Base-by-base conservation (phyloP, 2,888 invertebrate genomes). In the Megalurothrips usitatus region DNA sequence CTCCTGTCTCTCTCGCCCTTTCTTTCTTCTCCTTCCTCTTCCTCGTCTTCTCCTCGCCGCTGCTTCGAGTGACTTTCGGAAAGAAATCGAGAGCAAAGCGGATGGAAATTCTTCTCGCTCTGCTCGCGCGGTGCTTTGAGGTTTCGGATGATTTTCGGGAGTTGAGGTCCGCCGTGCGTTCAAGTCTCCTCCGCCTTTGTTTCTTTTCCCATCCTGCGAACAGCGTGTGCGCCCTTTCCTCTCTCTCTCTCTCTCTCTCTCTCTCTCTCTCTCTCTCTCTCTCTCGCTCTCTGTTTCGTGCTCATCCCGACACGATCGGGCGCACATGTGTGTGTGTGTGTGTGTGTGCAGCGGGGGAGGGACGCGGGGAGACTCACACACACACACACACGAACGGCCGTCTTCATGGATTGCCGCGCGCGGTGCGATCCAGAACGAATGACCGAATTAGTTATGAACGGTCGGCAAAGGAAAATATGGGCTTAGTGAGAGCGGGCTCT, bases 381-480 rank as follows among this genome's bases (percentile, higher is more conserved):
- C 34, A 43, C 34, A 43, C 34, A 43, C 34, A 43, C 34, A 43
- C 2, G 34, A 43, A 43, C 34, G 34, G 34, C 34, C 34, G 34
- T 43, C 2, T 43, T 4, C 34, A 43, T 43, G n/a, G 58, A 58
- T 58, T 58, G 58, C 58, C 23, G 26, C 68, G 23, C 68, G 12
- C 68, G 68, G 23, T 12, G 11, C 26, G 68, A 26, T 75, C 68
- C 68, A 75, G 68, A 75, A 75, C 68, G 68, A 75, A 75, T 75
- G 68, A 26, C 68, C 68, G 68, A 75, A 75, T 75, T 75, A 75
- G 68, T 75, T 75, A 75, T 75, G 68, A 23, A 26, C 68, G 68
- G 68, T 26, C 68, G 26, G 68, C 68, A 75, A 75, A 75, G 68
- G 68, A 75, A 75, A 75, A 75, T 75, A 75, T 75, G 68, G 26